Evolutionary conservation across 2,888 invertebrate species (phyloP).

Genomic region (Syrphus vitripennis): DNA sequence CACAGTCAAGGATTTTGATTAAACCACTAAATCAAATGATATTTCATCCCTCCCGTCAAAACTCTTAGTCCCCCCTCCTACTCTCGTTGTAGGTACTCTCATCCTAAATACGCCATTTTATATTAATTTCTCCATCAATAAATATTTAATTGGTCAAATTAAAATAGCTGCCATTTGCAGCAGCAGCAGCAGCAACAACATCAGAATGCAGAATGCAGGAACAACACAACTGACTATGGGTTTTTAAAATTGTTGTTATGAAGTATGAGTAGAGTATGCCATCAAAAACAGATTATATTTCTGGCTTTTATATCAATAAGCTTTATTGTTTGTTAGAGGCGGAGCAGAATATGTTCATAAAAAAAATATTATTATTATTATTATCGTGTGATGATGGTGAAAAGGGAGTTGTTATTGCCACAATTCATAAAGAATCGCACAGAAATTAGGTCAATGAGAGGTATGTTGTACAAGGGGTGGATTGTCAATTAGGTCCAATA

Average conservation of each 20-base stretch:
- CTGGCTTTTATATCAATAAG: constrained; percentile 54
- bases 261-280: constrained; percentile 13
- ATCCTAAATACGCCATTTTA: constrained; percentile 36
- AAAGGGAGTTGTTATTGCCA: constrained; percentile 37
- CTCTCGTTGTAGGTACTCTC: not conserved
- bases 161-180: constrained; percentile 61
- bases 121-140: constrained; percentile 72
- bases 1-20: constrained; percentile 57
- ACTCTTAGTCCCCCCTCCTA: not conserved
- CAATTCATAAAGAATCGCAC: constrained; percentile 32
- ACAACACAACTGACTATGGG: not conserved
- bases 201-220: not conserved
- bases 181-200: not conserved
- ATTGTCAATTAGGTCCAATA: not conserved
- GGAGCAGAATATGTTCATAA: not conserved
- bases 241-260: not conserved
- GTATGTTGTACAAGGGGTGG: not conserved
- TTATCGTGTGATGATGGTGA: constrained; percentile 11
- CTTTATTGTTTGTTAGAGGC: constrained; percentile 55
- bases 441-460: constrained; percentile 60
- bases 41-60: not conserved
- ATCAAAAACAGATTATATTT: constrained; percentile 59
- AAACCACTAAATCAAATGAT: constrained; percentile 62
- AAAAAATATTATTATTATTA: not conserved
- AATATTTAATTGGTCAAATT: constrained; percentile 70